Evolutionary conservation across 2,888 invertebrate genomes (phyloP).

Genomic region (Napeogenes sylphis): DNA sequence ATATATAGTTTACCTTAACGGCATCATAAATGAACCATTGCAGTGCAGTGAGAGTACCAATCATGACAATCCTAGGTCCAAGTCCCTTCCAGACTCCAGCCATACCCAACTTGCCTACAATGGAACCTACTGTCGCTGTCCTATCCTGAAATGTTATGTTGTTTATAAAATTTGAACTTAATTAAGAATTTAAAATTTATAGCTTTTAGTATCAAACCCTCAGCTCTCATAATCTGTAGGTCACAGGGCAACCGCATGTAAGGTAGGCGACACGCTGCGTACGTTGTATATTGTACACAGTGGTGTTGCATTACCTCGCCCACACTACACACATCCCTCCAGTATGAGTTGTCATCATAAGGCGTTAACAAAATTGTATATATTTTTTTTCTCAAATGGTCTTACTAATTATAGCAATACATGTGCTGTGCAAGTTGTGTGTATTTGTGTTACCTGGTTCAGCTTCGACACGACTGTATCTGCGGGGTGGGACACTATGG

Average conservation of each 20-base stretch:
- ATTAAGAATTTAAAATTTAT: too few relatives aligned
- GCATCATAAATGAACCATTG: slow-evolving; percentile 99
- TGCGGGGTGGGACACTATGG: slow-evolving; percentile 98
- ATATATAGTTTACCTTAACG: slow-evolving; percentile 83
- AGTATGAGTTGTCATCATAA: slow-evolving; percentile 61
- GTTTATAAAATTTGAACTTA: too few relatives aligned
- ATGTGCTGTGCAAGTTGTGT: too few relatives aligned
- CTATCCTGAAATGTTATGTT: slow-evolving; percentile 52
- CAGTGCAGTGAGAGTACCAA: slow-evolving; percentile 95
- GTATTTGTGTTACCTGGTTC: slow-evolving; percentile 82
- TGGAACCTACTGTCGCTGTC: slow-evolving; percentile 67
- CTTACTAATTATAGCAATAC: too few relatives aligned
- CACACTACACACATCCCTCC: slow-evolving; percentile 46
- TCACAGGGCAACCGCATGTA: slow-evolving; percentile 55
- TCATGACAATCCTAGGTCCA: slow-evolving; percentile 95
- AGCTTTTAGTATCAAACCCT: slow-evolving; percentile 41
- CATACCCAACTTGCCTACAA: slow-evolving; percentile 69
- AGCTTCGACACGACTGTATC: slow-evolving; percentile 98
- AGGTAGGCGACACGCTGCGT: slow-evolving; percentile 36
- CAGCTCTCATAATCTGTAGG: slow-evolving; percentile 65
- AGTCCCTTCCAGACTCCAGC: slow-evolving; percentile 92
- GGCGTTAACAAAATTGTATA: slow-evolving; percentile 31
- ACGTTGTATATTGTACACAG: slow-evolving; percentile 30
- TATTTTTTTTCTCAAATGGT: too few relatives aligned
- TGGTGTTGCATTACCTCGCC: slow-evolving; percentile 28